phyloP scores from a whole-genome alignment of 2,888 invertebrate species.

The Diarsia rubi region DNA sequence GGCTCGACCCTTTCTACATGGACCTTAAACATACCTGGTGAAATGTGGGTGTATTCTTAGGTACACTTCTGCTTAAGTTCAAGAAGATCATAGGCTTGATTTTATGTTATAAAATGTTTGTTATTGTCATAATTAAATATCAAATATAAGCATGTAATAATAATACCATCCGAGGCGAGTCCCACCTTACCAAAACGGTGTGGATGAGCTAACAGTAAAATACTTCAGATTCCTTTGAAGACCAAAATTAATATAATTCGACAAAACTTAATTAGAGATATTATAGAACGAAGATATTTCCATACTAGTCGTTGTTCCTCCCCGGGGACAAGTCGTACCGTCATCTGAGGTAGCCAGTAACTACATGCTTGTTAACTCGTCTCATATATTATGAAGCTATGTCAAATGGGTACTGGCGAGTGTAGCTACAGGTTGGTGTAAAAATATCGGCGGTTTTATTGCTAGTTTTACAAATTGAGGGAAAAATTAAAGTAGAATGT shows the following conservation, averaged over 20 bases:
- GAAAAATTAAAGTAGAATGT: not conserved
- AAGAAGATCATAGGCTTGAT: not conserved
- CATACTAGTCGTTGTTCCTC: conserved; percentile 70
- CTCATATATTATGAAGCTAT: conserved; percentile 90
- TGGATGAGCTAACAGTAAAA: not conserved
- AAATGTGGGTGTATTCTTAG: not conserved
- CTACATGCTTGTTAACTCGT: conserved; percentile 90
- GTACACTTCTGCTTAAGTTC: not conserved
- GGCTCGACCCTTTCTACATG: not conserved
- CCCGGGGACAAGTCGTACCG: conserved; percentile 69
- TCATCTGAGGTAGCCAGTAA: conserved; percentile 83
- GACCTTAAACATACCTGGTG: not conserved
- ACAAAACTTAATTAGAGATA: conserved; percentile 69
- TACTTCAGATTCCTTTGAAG: not conserved
- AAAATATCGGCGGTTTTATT: not conserved
- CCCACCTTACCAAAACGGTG: not conserved
- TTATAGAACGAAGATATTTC: conserved; percentile 72
- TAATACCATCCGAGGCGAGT: too few relatives aligned
- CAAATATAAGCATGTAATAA: not conserved
- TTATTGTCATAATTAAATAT: not conserved
- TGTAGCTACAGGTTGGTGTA: conserved; percentile 74
- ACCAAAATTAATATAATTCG: conserved; percentile 42
- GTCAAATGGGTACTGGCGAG: conserved; percentile 83
- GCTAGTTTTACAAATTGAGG: not conserved
- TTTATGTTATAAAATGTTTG: not conserved